These are phyloP conservation scores for Clivina fossor DNA, from an alignment of 2,888 invertebrate genomes.

Conservation along the genomic window DNA sequence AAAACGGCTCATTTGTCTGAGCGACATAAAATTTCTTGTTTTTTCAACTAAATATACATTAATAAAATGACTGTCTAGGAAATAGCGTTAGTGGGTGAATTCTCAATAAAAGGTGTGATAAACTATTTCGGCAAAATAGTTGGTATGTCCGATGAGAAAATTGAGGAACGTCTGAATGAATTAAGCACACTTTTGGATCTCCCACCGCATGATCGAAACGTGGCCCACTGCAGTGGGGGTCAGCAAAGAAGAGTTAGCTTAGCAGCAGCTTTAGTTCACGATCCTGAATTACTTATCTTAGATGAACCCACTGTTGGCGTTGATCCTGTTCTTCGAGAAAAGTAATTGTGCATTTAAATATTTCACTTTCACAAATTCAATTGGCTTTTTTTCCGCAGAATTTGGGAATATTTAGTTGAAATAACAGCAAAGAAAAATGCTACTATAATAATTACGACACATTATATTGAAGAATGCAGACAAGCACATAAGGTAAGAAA, in stretches of 20 bases:
- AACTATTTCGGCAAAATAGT: conserved; percentile 86
- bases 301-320: conserved; percentile 95
- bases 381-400: conserved; percentile 60
- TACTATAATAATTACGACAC: conserved; percentile 90
- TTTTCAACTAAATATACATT: too few species aligned
- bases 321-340: conserved; percentile 83
- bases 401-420: conserved; percentile 83
- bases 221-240: conserved; percentile 73
- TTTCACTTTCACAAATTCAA: conserved; percentile 1
- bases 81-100: conserved; percentile 76
- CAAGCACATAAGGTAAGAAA: conserved; percentile 72
- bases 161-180: conserved; percentile 67
- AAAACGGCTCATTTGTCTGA: too few species aligned
- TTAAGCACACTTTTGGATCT: conserved; percentile 74
- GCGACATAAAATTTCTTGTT: too few species aligned
- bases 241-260: conserved; percentile 88
- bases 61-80: conserved; percentile 69
- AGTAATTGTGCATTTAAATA: conserved; percentile 55
- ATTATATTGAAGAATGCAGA: conserved; percentile 91
- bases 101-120: conserved; percentile 80
- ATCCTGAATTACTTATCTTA: conserved; percentile 83
- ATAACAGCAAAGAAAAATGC: conserved; percentile 69
- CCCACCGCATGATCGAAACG: conserved; percentile 63
- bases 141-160: conserved; percentile 67
- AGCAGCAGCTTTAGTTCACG: conserved; percentile 84